A percentile compares a stretch with the other conserved stretches of the same genome.
These are phyloP conservation scores for Zosterops japonicus DNA, from an alignment of 2,113 vertebrate species.

Conservation along the genomic window DNA sequence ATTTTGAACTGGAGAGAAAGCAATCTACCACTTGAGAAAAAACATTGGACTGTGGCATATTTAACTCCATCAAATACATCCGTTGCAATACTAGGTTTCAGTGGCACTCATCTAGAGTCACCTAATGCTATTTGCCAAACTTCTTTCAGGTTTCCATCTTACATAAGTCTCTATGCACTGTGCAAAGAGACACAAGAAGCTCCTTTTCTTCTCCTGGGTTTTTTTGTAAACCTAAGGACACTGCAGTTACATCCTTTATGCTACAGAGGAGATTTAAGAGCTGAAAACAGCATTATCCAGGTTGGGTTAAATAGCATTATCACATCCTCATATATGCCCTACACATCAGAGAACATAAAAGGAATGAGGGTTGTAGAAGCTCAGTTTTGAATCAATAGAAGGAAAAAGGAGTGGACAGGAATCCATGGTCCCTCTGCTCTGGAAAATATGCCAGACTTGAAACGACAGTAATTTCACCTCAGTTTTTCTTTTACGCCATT, in stretches of 20 bases:
- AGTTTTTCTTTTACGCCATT: neutral
- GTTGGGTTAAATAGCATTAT: neutral
- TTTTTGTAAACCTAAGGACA: neutral
- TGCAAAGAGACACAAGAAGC: neutral
- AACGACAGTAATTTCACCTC: neutral
- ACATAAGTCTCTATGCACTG: neutral
- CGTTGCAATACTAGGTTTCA: neutral
- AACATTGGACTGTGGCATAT: slow-evolving; percentile 15
- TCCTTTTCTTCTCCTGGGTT: neutral
- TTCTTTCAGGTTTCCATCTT: neutral
- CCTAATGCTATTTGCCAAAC: neutral
- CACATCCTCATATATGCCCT: neutral
- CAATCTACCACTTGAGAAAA: slow-evolving; percentile 37
- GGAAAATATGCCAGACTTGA: neutral
- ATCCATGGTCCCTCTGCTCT: neutral
- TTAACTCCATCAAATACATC: neutral
- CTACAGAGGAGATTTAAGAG: neutral
- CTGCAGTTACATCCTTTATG: neutral
- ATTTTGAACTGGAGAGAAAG: slow-evolving; percentile 49
- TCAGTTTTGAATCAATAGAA: neutral
- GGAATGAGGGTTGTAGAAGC: neutral
- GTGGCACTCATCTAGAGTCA: neutral
- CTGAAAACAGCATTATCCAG: neutral
- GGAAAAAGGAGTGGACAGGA: neutral
- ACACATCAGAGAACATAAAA: neutral